Base-by-base conservation (phyloP, 2,888 invertebrate genomes). In the Ennomos fuscantarius region DNA sequence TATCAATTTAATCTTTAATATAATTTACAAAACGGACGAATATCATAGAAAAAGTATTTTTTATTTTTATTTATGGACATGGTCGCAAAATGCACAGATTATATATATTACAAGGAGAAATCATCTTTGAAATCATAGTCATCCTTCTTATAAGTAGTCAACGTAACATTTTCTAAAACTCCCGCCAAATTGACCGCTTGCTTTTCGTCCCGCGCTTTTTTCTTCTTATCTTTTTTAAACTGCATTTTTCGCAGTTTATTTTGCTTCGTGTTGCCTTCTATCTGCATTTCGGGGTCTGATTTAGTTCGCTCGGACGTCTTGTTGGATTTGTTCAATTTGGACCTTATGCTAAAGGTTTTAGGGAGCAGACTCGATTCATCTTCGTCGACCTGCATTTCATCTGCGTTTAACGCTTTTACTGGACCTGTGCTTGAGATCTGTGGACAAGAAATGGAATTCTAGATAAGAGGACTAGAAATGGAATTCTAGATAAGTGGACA, bases 231-330 rank as follows among this genome's bases (percentile, higher is more conserved):
- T 63, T 95, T 95, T 70, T 96, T 96, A 60, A 95, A 95, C 63
- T 94, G 93, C 61, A 79, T 82, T 74, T 91, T 92, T 24, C 84
- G 85, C 34, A 90, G 36, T 69, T 89, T 83, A 55, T 92, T 92
- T 33, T 77, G 81, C 66, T 88, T 91, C 0, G 93, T 84, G 78
- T 95, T 95, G 61, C 96, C 96, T 79, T 96, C 95, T 48, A 96
- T 79, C 45, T 93, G 88, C 93, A 95, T 94, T 76, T 94, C 93
- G 0, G 95, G 94, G 81, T 96, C 95, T 1, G 70, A 57, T 76
- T 94, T 95, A 33, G 77, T 69, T 41, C 78, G 74, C 62, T 86
- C 88, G 1, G 75, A 73, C 11, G 81, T 69, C 66, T 86, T 86
- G 15, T 78, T 81, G 13, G 72, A 79, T 66, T 90, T 90, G 11